phyloP scores from a whole-genome alignment of 2,113 vertebrate genomes.

The Seriola rivoliana region DNA sequence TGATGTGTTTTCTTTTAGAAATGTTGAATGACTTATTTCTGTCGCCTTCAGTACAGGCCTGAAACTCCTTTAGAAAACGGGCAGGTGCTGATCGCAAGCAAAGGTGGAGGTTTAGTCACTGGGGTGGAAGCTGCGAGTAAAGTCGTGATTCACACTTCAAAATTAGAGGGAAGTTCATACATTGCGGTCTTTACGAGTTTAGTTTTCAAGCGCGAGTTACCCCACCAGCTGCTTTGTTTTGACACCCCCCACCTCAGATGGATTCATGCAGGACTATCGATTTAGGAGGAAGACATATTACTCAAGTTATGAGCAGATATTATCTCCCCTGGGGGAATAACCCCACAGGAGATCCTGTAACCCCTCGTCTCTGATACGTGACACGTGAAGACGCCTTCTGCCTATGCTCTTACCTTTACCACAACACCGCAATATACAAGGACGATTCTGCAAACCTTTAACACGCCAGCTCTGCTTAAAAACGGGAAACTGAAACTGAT shows the following conservation, averaged over 20 bases:
- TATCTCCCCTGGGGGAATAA: slow-evolving; percentile 50
- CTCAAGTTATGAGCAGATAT: slow-evolving; percentile 73
- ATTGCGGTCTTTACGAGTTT: background rate
- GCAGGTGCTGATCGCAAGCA: slow-evolving; percentile 13
- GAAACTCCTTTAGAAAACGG: background rate
- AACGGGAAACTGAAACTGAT: background rate
- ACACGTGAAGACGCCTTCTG: slow-evolving; percentile 46
- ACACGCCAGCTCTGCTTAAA: slow-evolving; percentile 16
- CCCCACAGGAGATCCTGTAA: slow-evolving; percentile 59
- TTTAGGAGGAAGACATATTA: slow-evolving; percentile 71
- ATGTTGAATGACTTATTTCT: slow-evolving; percentile 48
- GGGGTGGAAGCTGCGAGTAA: slow-evolving; percentile 32
- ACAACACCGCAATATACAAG: slow-evolving; percentile 7
- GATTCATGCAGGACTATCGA: slow-evolving; percentile 79
- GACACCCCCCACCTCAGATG: too few species aligned
- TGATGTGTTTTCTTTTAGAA: slow-evolving; percentile 37
- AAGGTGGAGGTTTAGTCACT: slow-evolving; percentile 35
- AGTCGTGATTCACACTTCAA: slow-evolving; percentile 35
- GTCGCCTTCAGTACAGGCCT: background rate
- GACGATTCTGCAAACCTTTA: slow-evolving; percentile 19
- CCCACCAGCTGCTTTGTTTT: slow-evolving; percentile 1
- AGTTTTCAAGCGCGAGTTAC: background rate
- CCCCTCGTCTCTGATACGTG: slow-evolving; percentile 42
- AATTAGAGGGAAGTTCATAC: slow-evolving; percentile 1
- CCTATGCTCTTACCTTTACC: slow-evolving; percentile 62